Percentiles rank a stretch among this genome's conserved stretches.
Conservation (phyloP, 2,113 vertebrate species). For the Scartelaos histophorus region DNA sequence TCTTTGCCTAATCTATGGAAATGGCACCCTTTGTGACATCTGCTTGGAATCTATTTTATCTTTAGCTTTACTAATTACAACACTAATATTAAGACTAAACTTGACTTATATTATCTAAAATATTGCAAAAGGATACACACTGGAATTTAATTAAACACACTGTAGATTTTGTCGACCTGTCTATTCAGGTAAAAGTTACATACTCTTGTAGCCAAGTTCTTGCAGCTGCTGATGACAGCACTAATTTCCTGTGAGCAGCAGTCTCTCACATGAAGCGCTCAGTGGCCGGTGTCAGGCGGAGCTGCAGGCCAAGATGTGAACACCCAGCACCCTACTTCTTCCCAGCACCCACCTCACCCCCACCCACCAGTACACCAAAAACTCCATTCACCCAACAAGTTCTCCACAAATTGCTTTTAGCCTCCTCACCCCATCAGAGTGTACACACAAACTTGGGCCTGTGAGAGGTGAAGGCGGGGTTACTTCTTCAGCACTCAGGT, state of each 20-base stretch:
- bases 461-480: constrained; percentile 59
- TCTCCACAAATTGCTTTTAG: constrained; percentile 93
- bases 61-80: no score
- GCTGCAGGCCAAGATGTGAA: constrained; percentile 45
- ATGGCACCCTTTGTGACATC: no score
- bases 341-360: constrained; percentile 55
- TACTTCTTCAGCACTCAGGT: constrained; percentile 71
- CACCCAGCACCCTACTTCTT: constrained; percentile 26
- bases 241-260: constrained; percentile 81
- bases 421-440: constrained; percentile 73
- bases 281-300: constrained; percentile 80
- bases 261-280: constrained; percentile 85
- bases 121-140: no score
- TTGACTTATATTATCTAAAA: background rate
- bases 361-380: constrained; percentile 40
- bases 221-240: constrained; percentile 86
- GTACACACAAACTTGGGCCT: constrained; percentile 68
- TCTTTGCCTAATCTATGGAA: no score
- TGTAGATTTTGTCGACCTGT: constrained; percentile 4
- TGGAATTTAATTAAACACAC: background rate
- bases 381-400: constrained; percentile 84
- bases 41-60: no score
- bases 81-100: background rate
- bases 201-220: constrained; percentile 75
- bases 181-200: constrained; percentile 21